Evolutionary conservation across 2,888 invertebrate species (phyloP), one percentile per base, ranked within the genome.

Genomic region (Volucella inflata): DNA sequence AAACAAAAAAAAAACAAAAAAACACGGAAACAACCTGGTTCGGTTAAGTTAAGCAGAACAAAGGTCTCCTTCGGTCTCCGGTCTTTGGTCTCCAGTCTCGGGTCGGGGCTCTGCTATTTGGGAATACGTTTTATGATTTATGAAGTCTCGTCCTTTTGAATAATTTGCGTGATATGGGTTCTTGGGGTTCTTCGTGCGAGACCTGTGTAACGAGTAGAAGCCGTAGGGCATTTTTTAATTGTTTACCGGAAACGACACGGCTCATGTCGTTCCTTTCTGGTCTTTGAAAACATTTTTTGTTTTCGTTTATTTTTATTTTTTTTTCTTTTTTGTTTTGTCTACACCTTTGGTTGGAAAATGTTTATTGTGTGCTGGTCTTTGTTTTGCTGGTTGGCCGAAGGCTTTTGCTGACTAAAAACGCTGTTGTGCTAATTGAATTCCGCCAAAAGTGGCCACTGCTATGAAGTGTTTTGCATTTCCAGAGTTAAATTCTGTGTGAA

Each of bases 81-180:
- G 4, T 21, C 1, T 21, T 2, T 2, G 21, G 21, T 21, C 21
- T 21, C n/a, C n/a, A n/a, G n/a, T 21, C 1, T 21, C 21, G 3
- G 21, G 21, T 21, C 21, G 62, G 68, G 53, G 60, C 44, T 44
- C 42, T 30, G 48, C 77, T 62, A 51, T 71, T 71, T 36, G 55
- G 67, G 40, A 55, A 57, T 71, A 53, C 57, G 50, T 62, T 78
- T 30, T 78, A 55, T 78, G 78, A 78, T 78, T 78, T 78, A 78
- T 78, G 78, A 57, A 71, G 78, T 78, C 62, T 64, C 64, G 64
- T 71, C 70, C 78, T 71, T 70, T 78, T 78, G 78, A 78, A 78
- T 78, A 78, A 71, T 78, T 78, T 70, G 55, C 55, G 64, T 78
- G 78, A 78, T 64, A 64, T 55, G 64, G 75, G 65, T 74, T 16